Percentiles rank a stretch among this genome's conserved stretches.
Evolutionary conservation across 2,797 vertebrate genomes (phyloP).

Genomic region (Sebastes alutus): DNA sequence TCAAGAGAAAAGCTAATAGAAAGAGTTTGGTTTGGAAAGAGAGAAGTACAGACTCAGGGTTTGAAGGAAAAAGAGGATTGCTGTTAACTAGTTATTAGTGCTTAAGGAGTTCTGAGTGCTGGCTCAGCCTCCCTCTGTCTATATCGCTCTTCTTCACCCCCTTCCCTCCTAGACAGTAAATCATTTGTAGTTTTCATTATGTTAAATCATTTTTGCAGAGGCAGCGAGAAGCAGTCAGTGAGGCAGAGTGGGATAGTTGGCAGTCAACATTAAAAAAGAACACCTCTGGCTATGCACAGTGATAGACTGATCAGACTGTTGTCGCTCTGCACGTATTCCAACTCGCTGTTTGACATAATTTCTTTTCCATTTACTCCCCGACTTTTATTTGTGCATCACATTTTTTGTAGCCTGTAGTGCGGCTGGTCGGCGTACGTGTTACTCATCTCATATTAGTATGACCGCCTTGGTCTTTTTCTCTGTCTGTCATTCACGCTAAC

Average conservation of each 20-base stretch:
- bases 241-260: constrained; percentile 3
- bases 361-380: not conserved
- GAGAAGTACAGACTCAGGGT: not conserved
- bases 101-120: constrained; percentile 15
- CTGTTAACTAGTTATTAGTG: not conserved
- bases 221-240: not conserved
- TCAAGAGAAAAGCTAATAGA: not conserved
- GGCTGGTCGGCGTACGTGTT: not conserved
- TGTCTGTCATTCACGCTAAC: not conserved
- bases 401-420: not conserved
- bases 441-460: not conserved
- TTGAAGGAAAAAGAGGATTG: not conserved
- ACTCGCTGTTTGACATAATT: constrained; percentile 1
- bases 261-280: constrained; percentile 11
- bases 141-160: not conserved
- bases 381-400: not conserved
- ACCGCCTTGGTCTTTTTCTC: not conserved
- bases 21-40: not conserved
- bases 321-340: not conserved
- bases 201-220: constrained; percentile 9
- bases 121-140: constrained; percentile 18
- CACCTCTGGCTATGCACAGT: constrained; percentile 3
- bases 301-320: constrained; percentile 30
- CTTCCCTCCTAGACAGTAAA: constrained; percentile 2
- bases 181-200: constrained; percentile 23